phyloP scores from a whole-genome alignment of 2,797 vertebrate species.

The Pelochelys cantorii region DNA sequence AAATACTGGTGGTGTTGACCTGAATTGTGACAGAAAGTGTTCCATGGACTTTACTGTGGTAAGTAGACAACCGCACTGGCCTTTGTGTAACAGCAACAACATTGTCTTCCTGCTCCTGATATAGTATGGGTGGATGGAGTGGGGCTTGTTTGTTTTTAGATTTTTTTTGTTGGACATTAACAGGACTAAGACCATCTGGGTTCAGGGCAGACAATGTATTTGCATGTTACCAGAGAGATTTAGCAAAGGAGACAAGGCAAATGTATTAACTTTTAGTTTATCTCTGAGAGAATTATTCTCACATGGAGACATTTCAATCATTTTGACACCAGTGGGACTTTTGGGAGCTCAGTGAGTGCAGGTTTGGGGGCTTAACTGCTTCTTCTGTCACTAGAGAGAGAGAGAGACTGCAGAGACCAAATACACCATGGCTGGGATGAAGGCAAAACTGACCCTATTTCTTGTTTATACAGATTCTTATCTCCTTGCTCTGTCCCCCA shows the following conservation, averaged over 20 bases:
- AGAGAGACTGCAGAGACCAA: background rate
- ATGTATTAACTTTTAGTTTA: background rate
- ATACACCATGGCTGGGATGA: background rate
- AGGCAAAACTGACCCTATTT: background rate
- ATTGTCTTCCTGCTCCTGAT: background rate
- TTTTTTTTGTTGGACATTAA: background rate
- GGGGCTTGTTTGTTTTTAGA: background rate
- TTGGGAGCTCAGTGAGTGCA: background rate
- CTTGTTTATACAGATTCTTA: too few species aligned
- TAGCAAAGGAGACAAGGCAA: background rate
- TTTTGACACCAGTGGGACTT: background rate
- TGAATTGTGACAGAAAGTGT: background rate
- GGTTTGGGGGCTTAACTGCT: background rate
- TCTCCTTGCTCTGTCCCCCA: background rate
- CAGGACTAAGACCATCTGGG: background rate
- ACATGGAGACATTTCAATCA: background rate
- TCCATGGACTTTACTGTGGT: background rate
- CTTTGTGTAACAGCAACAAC: background rate
- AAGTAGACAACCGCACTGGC: background rate
- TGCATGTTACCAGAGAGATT: background rate
- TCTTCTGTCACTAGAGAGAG: background rate
- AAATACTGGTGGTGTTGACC: background rate
- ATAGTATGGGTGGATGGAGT: background rate
- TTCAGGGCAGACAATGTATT: background rate
- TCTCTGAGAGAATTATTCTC: background rate